These are phyloP conservation scores for Eulemur coronatus DNA, from an alignment of 2,797 vertebrate genomes.

Conservation along the genomic window DNA sequence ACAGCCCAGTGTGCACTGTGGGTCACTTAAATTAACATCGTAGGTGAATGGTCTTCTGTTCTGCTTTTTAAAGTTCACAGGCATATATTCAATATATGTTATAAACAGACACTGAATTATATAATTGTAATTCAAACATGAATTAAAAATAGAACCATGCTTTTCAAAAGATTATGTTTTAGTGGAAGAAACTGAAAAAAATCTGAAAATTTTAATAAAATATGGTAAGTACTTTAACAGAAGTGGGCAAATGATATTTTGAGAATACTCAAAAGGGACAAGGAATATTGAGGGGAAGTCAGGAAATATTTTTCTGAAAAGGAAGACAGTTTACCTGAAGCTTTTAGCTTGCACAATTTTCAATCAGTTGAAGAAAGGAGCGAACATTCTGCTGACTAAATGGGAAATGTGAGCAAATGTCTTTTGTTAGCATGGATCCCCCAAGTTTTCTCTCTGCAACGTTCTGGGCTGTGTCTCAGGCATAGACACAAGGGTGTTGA, in stretches of 20 bases:
- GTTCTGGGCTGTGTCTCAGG: background rate
- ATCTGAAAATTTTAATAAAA: background rate
- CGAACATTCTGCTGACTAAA: background rate
- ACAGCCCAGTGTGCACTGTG: background rate
- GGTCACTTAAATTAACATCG: background rate
- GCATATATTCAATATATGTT: background rate
- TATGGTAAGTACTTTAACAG: background rate
- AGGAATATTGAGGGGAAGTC: background rate
- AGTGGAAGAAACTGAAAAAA: background rate
- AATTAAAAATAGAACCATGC: background rate
- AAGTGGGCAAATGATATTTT: background rate
- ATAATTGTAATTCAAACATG: background rate
- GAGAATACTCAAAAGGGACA: background rate
- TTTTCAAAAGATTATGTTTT: background rate
- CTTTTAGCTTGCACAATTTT: background rate
- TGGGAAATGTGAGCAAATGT: background rate
- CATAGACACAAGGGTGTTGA: background rate
- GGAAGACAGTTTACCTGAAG: background rate
- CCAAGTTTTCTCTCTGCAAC: background rate
- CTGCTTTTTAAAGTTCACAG: background rate
- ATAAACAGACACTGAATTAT: background rate
- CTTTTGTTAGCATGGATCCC: background rate
- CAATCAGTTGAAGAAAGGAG: background rate
- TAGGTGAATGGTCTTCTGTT: background rate
- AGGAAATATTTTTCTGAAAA: background rate